Evolutionary conservation across 2,888 invertebrate genomes (phyloP).

Genomic region (Chaetoderma sp.): DNA sequence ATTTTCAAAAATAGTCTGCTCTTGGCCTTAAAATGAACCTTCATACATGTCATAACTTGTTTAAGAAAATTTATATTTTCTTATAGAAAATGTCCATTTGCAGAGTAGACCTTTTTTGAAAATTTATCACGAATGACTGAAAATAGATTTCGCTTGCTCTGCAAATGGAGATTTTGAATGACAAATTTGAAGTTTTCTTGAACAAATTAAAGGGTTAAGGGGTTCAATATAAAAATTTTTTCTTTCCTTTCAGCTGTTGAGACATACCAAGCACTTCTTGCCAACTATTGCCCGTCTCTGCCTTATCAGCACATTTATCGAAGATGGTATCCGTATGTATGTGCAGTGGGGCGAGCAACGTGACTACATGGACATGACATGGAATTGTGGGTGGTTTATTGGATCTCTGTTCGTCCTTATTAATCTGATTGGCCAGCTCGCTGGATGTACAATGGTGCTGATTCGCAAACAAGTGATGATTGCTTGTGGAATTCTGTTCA

Average conservation of each 20-base stretch:
- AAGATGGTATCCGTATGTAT: conserved; percentile 99
- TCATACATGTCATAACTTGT: too few relatives aligned
- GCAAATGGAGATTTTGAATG: too few relatives aligned
- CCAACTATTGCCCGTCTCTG: conserved; percentile 96
- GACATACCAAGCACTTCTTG: conserved; percentile 88
- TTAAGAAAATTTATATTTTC: too few relatives aligned
- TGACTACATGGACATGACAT: conserved; percentile 97
- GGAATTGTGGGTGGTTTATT: conserved; percentile 94
- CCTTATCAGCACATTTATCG: conserved; percentile 97
- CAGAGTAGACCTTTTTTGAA: too few relatives aligned
- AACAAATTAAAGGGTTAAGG: too few relatives aligned
- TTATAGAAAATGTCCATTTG: too few relatives aligned
- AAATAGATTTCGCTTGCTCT: too few relatives aligned
- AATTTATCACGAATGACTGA: too few relatives aligned
- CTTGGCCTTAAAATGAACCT: too few relatives aligned
- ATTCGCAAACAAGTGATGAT: conserved; percentile 87
- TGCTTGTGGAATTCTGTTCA: conserved; percentile 84
- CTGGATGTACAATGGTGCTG: conserved; percentile 96
- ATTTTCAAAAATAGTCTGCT: too few relatives aligned
- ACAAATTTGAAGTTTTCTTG: too few relatives aligned
- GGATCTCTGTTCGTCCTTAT: conserved; percentile 95
- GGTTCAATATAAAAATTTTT: too few relatives aligned
- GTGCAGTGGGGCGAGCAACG: conserved; percentile 98
- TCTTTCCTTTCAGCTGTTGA: conserved; percentile 79
- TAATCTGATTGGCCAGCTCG: conserved; percentile 95